phyloP scores from a whole-genome alignment of 2,888 invertebrate species.

The Xanthorhoe designata region DNA sequence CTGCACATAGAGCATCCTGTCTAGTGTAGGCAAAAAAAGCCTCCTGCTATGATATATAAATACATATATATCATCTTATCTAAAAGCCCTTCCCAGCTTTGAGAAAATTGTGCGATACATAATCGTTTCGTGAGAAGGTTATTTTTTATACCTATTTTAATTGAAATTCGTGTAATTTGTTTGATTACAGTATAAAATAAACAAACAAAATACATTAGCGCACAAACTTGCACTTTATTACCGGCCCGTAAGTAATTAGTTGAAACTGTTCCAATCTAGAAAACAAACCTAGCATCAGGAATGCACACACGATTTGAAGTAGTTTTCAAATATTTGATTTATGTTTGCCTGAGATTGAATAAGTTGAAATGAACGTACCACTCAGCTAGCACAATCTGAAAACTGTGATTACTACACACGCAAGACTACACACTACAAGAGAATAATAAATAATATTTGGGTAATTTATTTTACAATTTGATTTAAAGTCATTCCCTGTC shows the following conservation, averaged over 20 bases:
- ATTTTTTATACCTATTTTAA: neutral
- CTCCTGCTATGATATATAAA: no score
- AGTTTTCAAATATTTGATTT: conserved; percentile 16
- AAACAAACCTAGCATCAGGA: conserved; percentile 11
- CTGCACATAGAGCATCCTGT: no score
- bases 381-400: neutral
- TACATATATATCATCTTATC: no score
- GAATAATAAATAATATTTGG: neutral
- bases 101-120: no score
- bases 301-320: conserved; percentile 11
- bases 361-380: neutral
- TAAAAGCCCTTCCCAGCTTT: no score
- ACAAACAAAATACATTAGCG: neutral
- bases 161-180: neutral
- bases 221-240: conserved; percentile 5
- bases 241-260: conserved; percentile 12
- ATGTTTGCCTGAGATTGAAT: conserved; percentile 7
- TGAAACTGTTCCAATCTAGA: conserved; percentile 13
- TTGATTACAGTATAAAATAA: neutral
- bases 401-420: neutral
- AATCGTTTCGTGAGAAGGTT: neutral
- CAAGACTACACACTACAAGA: no score
- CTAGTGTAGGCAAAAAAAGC: no score
- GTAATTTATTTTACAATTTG: neutral
- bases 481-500: no score